phyloP scores from a whole-genome alignment of 1,140 invertebrate genomes.

The Coptotermes formosanus region DNA sequence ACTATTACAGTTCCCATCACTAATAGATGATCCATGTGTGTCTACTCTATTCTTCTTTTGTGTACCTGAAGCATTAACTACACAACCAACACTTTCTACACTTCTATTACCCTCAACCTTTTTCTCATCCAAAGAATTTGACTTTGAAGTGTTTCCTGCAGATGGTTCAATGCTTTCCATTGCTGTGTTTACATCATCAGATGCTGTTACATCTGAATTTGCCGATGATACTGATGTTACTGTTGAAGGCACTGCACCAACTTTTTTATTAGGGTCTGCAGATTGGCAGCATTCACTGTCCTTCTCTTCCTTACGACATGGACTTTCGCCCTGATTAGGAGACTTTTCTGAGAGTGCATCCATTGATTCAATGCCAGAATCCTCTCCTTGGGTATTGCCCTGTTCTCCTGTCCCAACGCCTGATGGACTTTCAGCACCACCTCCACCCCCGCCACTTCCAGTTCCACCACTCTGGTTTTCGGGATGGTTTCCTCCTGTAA shows the following conservation, averaged over 20 bases:
- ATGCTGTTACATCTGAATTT: background rate
- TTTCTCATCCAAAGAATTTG: background rate
- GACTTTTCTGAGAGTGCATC: constrained; percentile 89
- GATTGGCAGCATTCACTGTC: constrained; percentile 34
- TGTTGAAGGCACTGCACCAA: constrained; percentile 31
- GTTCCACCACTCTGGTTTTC: constrained; percentile 37
- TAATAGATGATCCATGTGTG: background rate
- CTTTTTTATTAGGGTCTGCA: constrained; percentile 24
- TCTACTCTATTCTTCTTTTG: background rate
- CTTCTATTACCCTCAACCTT: background rate
- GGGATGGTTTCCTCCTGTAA: background rate
- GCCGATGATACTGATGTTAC: background rate
- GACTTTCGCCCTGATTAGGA: constrained; percentile 74
- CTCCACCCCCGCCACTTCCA: constrained; percentile 23
- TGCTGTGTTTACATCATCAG: background rate
- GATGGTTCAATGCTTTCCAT: background rate
- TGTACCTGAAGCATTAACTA: background rate
- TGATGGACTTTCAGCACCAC: constrained; percentile 41
- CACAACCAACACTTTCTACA: background rate
- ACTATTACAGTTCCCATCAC: background rate
- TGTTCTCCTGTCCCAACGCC: constrained; percentile 42
- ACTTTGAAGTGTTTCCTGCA: background rate
- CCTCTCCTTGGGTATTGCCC: constrained; percentile 63
- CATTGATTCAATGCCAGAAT: constrained; percentile 91
- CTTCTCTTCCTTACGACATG: constrained; percentile 46